phyloP scores from a whole-genome alignment of 2,888 invertebrate genomes.

The Synergus japonicus region DNA sequence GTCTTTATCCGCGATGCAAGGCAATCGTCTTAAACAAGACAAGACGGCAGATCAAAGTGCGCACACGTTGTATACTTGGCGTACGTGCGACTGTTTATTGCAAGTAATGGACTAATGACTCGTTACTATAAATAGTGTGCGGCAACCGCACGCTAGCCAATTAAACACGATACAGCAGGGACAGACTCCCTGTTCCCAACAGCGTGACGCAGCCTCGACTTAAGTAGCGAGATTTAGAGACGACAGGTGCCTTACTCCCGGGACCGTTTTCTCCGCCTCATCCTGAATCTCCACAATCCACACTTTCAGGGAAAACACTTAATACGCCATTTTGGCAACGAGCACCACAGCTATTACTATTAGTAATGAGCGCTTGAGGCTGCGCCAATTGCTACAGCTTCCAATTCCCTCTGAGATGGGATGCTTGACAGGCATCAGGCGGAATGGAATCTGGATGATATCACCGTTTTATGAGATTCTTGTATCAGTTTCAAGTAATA shows the following conservation, averaged over 20 bases:
- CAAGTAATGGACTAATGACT: constrained; percentile 71
- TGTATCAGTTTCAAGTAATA: background rate
- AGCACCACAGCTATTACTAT: constrained; percentile 56
- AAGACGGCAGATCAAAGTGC: constrained; percentile 43
- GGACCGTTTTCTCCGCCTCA: constrained; percentile 47
- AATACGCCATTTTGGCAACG: constrained; percentile 66
- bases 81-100: constrained; percentile 57
- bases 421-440: constrained; percentile 45
- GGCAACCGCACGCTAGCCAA: constrained; percentile 69
- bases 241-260: constrained; percentile 70
- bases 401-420: constrained; percentile 16
- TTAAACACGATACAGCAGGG: constrained; percentile 69
- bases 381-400: constrained; percentile 59
- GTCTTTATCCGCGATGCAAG: constrained; percentile 34
- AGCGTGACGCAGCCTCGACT: constrained; percentile 59
- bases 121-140: constrained; percentile 68
- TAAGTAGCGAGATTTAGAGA: constrained; percentile 75
- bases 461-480: background rate
- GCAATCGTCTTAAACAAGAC: constrained; percentile 38
- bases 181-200: constrained; percentile 44
- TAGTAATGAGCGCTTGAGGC: constrained; percentile 68
- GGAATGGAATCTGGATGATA: constrained; percentile 49
- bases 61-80: constrained; percentile 14
- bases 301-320: constrained; percentile 61
- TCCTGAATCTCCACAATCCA: constrained; percentile 27